phyloP scores from a whole-genome alignment of 2,113 vertebrate species.

The Anhinga rufa region DNA sequence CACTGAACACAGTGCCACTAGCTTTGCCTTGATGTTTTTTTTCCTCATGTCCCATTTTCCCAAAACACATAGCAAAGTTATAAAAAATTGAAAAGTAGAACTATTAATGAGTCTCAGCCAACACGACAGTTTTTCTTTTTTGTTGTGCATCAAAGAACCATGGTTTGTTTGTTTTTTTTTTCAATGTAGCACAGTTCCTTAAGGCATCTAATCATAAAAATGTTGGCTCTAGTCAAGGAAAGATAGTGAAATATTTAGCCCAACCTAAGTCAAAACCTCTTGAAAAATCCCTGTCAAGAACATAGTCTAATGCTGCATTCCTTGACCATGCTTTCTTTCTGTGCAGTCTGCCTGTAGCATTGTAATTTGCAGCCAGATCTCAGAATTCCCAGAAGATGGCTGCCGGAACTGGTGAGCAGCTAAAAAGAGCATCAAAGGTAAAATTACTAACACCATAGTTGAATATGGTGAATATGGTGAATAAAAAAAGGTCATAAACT shows the following conservation, averaged over 20 bases:
- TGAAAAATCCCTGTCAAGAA: background rate
- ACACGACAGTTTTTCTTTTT: background rate
- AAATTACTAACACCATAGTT: background rate
- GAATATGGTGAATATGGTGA: no score
- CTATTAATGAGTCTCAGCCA: background rate
- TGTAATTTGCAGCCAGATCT: background rate
- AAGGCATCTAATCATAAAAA: background rate
- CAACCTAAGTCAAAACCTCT: background rate
- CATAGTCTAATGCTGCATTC: background rate
- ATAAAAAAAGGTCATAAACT: conserved; percentile 9
- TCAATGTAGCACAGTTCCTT: background rate
- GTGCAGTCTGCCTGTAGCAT: background rate
- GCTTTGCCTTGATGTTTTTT: background rate
- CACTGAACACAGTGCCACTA: background rate
- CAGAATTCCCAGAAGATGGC: background rate
- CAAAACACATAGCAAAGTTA: background rate
- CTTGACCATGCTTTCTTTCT: background rate
- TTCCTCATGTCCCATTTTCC: background rate
- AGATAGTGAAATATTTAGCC: background rate
- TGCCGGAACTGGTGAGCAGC: background rate
- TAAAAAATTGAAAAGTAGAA: conserved; percentile 33
- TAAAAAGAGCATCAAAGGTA: conserved; percentile 2
- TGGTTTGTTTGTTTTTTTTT: background rate
- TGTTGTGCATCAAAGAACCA: background rate
- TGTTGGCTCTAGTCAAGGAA: background rate